Conservation (phyloP, 2,113 vertebrate species). For the Axis porcinus region DNA sequence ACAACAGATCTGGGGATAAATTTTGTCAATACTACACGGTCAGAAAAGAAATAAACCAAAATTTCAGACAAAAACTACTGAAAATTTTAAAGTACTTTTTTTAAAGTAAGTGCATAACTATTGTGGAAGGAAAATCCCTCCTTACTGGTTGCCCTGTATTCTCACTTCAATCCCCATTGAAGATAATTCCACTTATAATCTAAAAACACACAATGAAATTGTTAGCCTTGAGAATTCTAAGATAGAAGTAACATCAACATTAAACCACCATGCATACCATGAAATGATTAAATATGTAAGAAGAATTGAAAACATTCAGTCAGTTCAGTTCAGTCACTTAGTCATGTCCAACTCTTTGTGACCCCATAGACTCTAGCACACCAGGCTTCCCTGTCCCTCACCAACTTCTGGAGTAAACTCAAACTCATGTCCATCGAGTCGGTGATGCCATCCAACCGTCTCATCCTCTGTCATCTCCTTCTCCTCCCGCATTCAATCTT, state of each 20-base stretch:
- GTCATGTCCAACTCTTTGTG: not conserved
- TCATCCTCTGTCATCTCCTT: not conserved
- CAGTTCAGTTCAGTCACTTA: not conserved
- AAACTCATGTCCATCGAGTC: not conserved
- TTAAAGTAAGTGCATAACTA: not conserved
- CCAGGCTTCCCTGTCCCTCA: not conserved
- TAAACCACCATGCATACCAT: not conserved
- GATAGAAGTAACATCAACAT: not conserved
- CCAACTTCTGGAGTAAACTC: not conserved
- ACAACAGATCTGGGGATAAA: not conserved
- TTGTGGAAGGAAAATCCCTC: not conserved
- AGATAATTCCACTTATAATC: not conserved
- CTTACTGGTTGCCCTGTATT: not conserved
- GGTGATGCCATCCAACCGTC: not conserved
- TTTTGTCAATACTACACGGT: not conserved
- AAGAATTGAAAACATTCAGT: not conserved
- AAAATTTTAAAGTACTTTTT: not conserved
- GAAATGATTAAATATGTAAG: not conserved
- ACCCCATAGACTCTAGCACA: not conserved
- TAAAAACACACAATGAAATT: not conserved
- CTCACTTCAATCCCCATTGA: not conserved
- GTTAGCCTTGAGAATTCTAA: not conserved
- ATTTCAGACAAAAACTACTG: not conserved
- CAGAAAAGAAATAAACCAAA: not conserved
- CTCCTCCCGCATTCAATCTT: rapidly evolving